A percentile compares a stretch with the other conserved stretches of the same genome.
phyloP scores from a whole-genome alignment of 2,888 invertebrate species.

The Cephus pygmeus region DNA sequence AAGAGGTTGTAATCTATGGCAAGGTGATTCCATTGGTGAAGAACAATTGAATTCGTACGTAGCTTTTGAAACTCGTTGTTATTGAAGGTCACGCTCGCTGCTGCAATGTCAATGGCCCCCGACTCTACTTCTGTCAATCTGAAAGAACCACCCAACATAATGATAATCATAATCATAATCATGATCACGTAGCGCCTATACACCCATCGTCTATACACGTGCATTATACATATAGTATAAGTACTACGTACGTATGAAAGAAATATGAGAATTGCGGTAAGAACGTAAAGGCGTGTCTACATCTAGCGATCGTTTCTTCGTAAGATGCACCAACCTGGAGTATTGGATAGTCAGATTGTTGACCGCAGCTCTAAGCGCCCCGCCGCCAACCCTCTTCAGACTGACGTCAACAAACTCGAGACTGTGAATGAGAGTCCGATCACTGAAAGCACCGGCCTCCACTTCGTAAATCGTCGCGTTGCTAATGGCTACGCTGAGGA shows the following conservation, averaged over 20 bases:
- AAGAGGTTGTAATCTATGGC: constrained; percentile 76
- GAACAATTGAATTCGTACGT: constrained; percentile 70
- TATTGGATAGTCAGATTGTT: constrained; percentile 74
- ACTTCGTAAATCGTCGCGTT: constrained; percentile 73
- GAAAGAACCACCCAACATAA: constrained; percentile 51
- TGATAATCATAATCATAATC: background rate
- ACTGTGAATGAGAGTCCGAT: constrained; percentile 72
- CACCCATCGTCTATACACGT: background rate
- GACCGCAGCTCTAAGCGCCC: constrained; percentile 74
- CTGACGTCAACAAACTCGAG: constrained; percentile 72
- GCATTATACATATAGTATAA: too few relatives aligned
- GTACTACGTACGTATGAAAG: constrained; percentile 2
- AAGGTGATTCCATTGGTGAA: constrained; percentile 76
- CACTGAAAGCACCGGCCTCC: constrained; percentile 74
- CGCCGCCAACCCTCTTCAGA: constrained; percentile 69
- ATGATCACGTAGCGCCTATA: background rate
- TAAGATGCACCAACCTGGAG: constrained; percentile 69
- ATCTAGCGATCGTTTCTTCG: background rate
- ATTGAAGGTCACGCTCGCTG: constrained; percentile 71
- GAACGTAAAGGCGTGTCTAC: constrained; percentile 1
- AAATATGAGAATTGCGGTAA: background rate
- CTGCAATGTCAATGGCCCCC: constrained; percentile 75
- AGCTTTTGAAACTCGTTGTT: constrained; percentile 74
- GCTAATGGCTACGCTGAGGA: constrained; percentile 72
- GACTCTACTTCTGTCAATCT: constrained; percentile 73